A percentile compares a stretch with the other conserved stretches of the same genome.
Conservation (phyloP, 2,888 invertebrate genomes). For the Zaprionus bogoriensis region DNA sequence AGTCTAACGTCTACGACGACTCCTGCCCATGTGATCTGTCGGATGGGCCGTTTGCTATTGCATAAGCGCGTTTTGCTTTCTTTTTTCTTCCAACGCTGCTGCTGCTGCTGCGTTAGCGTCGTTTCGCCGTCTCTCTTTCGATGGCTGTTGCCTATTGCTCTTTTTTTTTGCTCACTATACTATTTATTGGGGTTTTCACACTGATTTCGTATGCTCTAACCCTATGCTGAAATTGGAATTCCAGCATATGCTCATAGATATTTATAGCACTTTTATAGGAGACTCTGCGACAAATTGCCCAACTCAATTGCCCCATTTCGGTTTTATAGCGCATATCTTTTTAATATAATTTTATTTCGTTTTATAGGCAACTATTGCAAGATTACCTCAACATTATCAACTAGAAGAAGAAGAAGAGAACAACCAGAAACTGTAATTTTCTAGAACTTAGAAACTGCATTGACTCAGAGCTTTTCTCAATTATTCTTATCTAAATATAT, state of each 20-base stretch:
- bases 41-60: conserved; percentile 48
- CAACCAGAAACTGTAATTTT: neutral
- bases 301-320: neutral
- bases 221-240: neutral
- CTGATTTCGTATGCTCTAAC: neutral
- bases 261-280: neutral
- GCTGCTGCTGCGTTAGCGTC: conserved; percentile 26
- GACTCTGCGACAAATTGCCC: too few relatives aligned
- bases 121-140: conserved; percentile 18
- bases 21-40: conserved; percentile 50
- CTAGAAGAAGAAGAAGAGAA: too few relatives aligned
- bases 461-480: neutral
- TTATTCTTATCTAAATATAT: neutral
- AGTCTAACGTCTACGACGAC: conserved; percentile 2
- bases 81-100: conserved; percentile 42
- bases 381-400: too few relatives aligned
- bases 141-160: conserved; percentile 13
- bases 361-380: too few relatives aligned
- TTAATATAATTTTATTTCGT: neutral
- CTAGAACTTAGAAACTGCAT: neutral
- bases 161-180: conserved; percentile 17
- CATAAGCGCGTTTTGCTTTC: conserved; percentile 64
- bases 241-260: neutral
- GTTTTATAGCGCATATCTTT: neutral
- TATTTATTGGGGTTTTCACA: conserved; percentile 21